Base-by-base conservation (phyloP, 2,113 vertebrate species). In the Cebidichthys violaceus region DNA sequence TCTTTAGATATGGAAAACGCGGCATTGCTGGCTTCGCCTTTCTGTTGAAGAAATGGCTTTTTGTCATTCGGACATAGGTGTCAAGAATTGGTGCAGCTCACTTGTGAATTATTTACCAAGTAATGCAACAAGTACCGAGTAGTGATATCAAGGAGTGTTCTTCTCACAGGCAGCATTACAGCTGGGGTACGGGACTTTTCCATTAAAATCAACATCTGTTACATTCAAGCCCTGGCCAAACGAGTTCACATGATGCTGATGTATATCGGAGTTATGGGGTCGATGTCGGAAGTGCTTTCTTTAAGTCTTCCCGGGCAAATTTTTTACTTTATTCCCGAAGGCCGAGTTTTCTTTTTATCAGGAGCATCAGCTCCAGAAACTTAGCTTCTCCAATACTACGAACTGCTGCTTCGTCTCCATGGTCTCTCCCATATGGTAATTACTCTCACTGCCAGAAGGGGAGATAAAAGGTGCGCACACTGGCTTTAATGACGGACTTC, bases 11-110 rank as follows among this genome's bases (percentile, higher is more conserved):
- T 3, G 29, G n/a, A 70, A 47, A 35, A 68, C 4, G n/a, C 9
- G 50, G 33, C 43, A 68, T 4, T 22, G 10, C 20, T 55, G 17
- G 43, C 20, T 54, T 68, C 15, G 41, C 27, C 9, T 3, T 1
- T 64, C 22, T 31, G 9, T 29, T 37, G 20, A 17, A 24, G 31
- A 27, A 61, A 17, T 3, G 29, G 35, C 70, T 39, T 57, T 2
- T 37, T 37, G 35, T 37, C 31, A 59, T 47, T 77, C 22, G 66
- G 29, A 39, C 57, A 57, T 14, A 35, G n/a, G 24, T 59, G 39
- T 60, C 18, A 75, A 35, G 45, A 29, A 41, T 61, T 41, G 50
- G 24, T 64, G 37, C 9, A 11, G 41, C 41, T 85, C 50, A 33
- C 20, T 59, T 6, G n/a, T 71, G 70, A 22, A 15, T 9, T 20